phyloP scores from a whole-genome alignment of 2,113 vertebrate genomes.

The Psophia crepitans region DNA sequence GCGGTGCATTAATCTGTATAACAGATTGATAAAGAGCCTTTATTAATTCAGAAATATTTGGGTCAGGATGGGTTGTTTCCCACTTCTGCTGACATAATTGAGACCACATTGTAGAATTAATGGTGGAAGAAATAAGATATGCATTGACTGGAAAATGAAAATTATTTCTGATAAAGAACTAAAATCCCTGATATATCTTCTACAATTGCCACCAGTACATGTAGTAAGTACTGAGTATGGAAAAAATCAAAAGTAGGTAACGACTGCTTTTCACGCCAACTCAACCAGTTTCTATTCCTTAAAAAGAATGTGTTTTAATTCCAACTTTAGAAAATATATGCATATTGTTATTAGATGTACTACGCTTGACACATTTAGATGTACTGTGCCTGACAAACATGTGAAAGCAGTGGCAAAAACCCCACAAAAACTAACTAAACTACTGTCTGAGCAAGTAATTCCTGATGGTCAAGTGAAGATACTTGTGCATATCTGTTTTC shows the following conservation, averaged over 20 bases:
- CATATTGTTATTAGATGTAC: not conserved
- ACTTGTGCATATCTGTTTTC: not conserved
- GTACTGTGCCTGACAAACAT: not conserved
- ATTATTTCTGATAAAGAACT: slow-evolving; percentile 72
- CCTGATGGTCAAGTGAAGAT: not conserved
- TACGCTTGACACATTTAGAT: not conserved
- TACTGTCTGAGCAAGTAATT: not conserved
- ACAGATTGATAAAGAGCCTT: slow-evolving; percentile 77
- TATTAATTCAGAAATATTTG: slow-evolving; percentile 76
- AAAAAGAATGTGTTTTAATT: not conserved
- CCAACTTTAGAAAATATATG: not conserved
- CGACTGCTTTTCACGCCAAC: not conserved
- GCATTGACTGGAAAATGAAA: slow-evolving; percentile 79
- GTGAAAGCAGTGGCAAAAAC: not conserved
- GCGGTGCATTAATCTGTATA: slow-evolving; percentile 76
- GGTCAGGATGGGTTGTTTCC: slow-evolving; percentile 72
- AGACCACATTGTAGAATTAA: slow-evolving; percentile 77
- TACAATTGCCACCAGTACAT: slow-evolving; percentile 26
- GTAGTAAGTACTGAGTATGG: not conserved
- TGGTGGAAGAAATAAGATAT: slow-evolving; percentile 81
- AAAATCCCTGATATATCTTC: slow-evolving; percentile 61
- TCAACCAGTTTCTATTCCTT: not conserved
- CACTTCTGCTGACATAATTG: slow-evolving; percentile 71
- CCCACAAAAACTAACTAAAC: not conserved
- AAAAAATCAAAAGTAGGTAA: not conserved